Evolutionary conservation across 2,113 vertebrate genomes (phyloP).

Genomic region (Anas platyrhynchos): DNA sequence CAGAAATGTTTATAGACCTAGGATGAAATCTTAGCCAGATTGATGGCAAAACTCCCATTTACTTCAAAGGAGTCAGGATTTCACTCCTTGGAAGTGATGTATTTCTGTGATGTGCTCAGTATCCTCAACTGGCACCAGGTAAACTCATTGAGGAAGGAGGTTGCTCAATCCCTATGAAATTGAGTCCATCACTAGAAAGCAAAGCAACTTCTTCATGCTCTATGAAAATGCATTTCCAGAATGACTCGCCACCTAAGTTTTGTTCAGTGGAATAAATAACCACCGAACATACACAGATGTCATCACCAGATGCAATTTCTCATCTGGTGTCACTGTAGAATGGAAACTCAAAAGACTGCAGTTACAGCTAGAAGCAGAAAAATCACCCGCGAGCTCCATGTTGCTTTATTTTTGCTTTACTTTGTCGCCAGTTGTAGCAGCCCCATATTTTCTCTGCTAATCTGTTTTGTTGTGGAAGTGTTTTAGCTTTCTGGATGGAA

Average conservation of each 20-base stretch:
- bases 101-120: neutral
- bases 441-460: neutral
- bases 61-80: neutral
- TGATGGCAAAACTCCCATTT: neutral
- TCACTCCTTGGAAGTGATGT: neutral
- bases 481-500: conserved; percentile 27
- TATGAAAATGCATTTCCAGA: neutral
- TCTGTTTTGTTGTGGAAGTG: conserved; percentile 22
- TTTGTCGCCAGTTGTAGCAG: neutral
- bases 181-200: conserved; percentile 8
- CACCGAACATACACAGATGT: conserved; percentile 11
- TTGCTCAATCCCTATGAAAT: neutral
- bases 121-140: neutral
- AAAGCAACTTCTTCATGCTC: neutral
- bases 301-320: conserved; percentile 32
- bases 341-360: neutral
- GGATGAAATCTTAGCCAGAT: neutral
- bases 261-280: conserved; percentile 10
- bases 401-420: neutral
- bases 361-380: neutral
- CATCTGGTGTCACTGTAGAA: neutral
- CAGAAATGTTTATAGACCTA: neutral
- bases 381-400: neutral
- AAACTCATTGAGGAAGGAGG: neutral
- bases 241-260: neutral